Conservation (phyloP, 2,888 invertebrate genomes). For the Ariolimax columbianus region DNA sequence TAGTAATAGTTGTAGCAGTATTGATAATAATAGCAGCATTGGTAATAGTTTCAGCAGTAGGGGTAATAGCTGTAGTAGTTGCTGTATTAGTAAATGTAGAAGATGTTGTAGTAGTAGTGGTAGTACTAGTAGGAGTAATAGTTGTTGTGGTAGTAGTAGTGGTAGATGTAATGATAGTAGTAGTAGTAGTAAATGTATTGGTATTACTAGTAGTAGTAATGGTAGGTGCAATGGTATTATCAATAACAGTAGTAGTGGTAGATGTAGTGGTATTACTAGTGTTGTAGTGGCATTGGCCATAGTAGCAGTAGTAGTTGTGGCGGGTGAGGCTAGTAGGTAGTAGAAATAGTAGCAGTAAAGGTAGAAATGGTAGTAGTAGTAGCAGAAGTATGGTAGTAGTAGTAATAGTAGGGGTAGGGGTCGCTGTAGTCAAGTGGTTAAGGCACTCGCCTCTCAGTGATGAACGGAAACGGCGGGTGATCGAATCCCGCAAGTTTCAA, state of each 20-base stretch:
- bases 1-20: background rate
- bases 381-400: no score
- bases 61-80: background rate
- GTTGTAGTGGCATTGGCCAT: background rate
- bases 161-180: background rate
- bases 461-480: no score
- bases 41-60: background rate
- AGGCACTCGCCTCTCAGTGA: no score
- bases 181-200: background rate
- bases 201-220: background rate
- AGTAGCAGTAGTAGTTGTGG: background rate
- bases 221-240: background rate
- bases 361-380: no score
- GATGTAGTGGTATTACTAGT: background rate
- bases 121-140: background rate
- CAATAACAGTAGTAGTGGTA: background rate
- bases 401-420: no score
- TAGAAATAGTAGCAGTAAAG: background rate
- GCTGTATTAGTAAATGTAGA: background rate
- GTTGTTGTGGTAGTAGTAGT: background rate
- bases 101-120: background rate
- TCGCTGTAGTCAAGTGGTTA: no score
- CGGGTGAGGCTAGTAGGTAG: background rate
- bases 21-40: background rate
- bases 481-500: no score